Evolutionary conservation across 2,113 vertebrate genomes (phyloP), one percentile per base, ranked within the genome.

Genomic region (Ameiurus melas): DNA sequence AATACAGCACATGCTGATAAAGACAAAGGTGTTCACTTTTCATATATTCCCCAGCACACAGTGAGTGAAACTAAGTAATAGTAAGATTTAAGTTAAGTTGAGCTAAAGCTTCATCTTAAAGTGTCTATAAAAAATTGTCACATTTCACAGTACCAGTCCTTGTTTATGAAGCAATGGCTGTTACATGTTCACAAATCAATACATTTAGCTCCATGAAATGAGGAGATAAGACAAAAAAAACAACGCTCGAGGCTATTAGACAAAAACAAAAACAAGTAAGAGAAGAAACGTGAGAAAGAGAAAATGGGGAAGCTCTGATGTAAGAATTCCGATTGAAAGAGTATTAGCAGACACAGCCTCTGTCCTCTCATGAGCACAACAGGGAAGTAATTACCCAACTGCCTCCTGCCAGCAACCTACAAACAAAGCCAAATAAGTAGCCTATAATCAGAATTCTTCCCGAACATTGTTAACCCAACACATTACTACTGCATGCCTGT

Each of bases 371-470:
- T 80, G 68, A 87, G 86, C 86, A 89, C 88, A 87, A 85, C 86
- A 87, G 90, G 86, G 86, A 78, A 89, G 90, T 89, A 89, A 91
- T 91, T 91, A 91, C 86, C 64, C 55, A 83, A 77, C 83, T 64
- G 62, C 82, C 88, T 85, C 83, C 88, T 87, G 86, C 58, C 51
- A 87, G 88, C 83, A 85, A 78, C 77, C 79, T 58, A n/a, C 71
- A 81, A 84, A 85, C 78, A 85, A 89, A 83, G 83, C 77, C 83
- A 89, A 43, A 83, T 85, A 47, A 81, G 36, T 36, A 87, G 77
- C 62, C 86, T 68, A 70, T 87, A 89, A 85, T 91, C 88, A 89
- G 58, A 77, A 77, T 68, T 47, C 47, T 87, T 83, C 36, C 66
- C n/a, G 78, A 60, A 83, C 83, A 83, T 75, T 87, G 77, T 82